Evolutionary conservation across 2,888 invertebrate genomes (phyloP), one percentile per base, ranked within the genome.

Genomic region (Lypha dubia): DNA sequence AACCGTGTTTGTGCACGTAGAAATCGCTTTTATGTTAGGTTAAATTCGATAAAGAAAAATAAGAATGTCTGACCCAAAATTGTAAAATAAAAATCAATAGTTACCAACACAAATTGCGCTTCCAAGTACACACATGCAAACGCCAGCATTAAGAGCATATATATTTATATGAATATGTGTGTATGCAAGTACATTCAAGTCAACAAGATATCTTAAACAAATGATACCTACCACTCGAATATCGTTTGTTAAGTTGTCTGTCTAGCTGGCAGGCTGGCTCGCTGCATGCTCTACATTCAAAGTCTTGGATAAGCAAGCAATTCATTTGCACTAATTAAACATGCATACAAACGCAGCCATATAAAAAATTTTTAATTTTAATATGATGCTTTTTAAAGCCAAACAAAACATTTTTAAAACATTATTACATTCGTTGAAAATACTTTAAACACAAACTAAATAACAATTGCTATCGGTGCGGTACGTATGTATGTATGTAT

Each of bases 41-140:
- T n/a, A n/a, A n/a, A n/a, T n/a, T n/a, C n/a, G 32, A 38, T 15
- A 35, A 53, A 22, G 44, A 8, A 15, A 68, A 20, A n/a, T 22
- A 15, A 41, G 44, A 62, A 44, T 53, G 62, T 79, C 53, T 70
- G 70, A 79, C 63, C 70, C 63, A 71, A 79, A 70, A 71, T 35
- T 70, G 32, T 53, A 15, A 51, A 60, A 79, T 53, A 53, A 79
- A 77, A 71, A 79, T 77, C 77, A 77, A 77, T 77, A 77, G 51
- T 41, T 38, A 62, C 51, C 51, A 77, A 77, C 67, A 76, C 58
- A 67, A 58, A 46, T 67, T 58, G 67, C 49, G 4, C 75, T 75
- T 65, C 65, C 53, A 15, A 15, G 56, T 65, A 56, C 67, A 58
- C 65, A 49, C 7, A n/a, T n/a, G n/a, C n/a, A n/a, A n/a, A n/a